These are phyloP conservation scores for Dinothrombium tinctorium DNA, from an alignment of 1,140 invertebrate genomes.

Conservation along the genomic window DNA sequence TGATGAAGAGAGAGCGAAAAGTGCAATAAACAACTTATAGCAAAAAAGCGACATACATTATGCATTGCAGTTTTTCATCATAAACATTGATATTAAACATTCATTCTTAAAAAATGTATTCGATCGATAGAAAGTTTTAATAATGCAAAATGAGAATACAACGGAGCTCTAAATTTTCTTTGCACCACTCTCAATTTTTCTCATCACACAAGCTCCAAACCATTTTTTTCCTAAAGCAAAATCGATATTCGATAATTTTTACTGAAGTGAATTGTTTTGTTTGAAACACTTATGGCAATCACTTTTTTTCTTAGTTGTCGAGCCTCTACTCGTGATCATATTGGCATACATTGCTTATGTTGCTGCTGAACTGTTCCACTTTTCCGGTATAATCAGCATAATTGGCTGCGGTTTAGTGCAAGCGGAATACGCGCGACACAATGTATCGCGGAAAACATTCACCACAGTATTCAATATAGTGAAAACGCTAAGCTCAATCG, in stretches of 20 bases:
- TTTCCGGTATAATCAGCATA: neutral
- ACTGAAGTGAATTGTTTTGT: no score
- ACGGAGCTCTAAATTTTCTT: no score
- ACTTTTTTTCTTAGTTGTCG: neutral
- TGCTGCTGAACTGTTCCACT: slow-evolving; percentile 1
- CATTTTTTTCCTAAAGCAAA: no score
- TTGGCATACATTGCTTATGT: neutral
- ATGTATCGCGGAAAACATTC: neutral
- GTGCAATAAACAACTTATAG: neutral
- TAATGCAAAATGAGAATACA: no score
- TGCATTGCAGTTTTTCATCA: neutral
- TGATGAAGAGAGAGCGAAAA: neutral
- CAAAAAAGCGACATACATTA: neutral
- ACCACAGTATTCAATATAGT: neutral
- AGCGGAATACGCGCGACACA: neutral
- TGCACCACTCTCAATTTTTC: no score
- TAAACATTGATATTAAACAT: neutral
- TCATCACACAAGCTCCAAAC: no score
- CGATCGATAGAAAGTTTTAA: no score
- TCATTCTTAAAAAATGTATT: no score
- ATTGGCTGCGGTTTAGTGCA: slow-evolving; percentile 1
- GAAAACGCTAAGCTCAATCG: neutral
- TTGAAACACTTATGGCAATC: no score
- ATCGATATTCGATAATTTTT: no score
- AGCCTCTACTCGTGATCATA: neutral